Evolutionary conservation across 2,888 invertebrate genomes (phyloP).

Genomic region (Aradus depressus): DNA sequence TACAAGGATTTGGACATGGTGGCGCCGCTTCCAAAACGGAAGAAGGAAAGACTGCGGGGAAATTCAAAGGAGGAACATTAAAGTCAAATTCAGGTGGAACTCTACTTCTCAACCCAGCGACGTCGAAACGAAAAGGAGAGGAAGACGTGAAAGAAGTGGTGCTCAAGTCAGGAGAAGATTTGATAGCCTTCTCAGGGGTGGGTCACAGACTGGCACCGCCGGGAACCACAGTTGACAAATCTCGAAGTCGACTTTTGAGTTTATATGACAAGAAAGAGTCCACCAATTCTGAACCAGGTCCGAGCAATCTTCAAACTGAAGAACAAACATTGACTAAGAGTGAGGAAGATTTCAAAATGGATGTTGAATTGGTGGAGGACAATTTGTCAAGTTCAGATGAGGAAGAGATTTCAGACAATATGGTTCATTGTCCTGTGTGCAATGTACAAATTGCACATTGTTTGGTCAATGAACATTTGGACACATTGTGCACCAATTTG

Average conservation of each 20-base stretch:
- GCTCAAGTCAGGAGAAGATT: neutral
- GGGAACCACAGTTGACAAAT: slow-evolving; percentile 1
- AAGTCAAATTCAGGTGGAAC: slow-evolving; percentile 27
- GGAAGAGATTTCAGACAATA: neutral
- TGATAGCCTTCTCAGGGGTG: slow-evolving; percentile 28
- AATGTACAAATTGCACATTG: slow-evolving; percentile 20
- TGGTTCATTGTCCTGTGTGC: slow-evolving; percentile 30
- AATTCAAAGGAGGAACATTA: slow-evolving; percentile 33
- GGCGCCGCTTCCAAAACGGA: too few relatives aligned
- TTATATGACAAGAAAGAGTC: slow-evolving; percentile 35
- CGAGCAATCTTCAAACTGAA: neutral
- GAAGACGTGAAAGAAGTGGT: slow-evolving; percentile 12
- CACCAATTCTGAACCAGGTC: too few relatives aligned
- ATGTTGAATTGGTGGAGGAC: too few relatives aligned
- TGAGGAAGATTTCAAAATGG: neutral
- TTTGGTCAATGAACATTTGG: slow-evolving; percentile 31
- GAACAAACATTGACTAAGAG: neutral
- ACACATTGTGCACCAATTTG: slow-evolving; percentile 29
- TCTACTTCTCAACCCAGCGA: slow-evolving; percentile 13
- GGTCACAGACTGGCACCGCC: slow-evolving; percentile 28
- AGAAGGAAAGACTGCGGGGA: too few relatives aligned
- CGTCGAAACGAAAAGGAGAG: slow-evolving; percentile 23
- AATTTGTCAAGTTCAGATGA: neutral
- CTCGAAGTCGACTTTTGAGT: slow-evolving; percentile 14
- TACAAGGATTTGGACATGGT: slow-evolving; percentile 27